phyloP scores from a whole-genome alignment of 2,888 invertebrate species.

The Nasonia oneida region DNA sequence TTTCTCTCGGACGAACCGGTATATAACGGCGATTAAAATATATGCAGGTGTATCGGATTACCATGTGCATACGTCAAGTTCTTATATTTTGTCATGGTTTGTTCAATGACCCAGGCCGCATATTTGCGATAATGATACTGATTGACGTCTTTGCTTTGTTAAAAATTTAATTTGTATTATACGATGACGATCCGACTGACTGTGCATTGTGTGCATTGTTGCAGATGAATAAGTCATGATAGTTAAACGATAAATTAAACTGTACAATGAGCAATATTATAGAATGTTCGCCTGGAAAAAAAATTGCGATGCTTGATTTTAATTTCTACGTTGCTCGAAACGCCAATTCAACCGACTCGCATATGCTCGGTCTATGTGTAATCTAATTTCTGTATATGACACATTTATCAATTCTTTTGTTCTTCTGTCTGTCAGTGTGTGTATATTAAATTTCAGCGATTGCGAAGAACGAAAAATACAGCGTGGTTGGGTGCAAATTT shows the following conservation, averaged over 20 bases:
- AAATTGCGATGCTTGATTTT: too few species aligned
- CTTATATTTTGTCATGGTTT: not conserved
- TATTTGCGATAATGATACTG: not conserved
- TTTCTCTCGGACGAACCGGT: not conserved
- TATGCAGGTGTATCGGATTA: not conserved
- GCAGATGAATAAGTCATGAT: too few species aligned
- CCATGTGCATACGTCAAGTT: not conserved
- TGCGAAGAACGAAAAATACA: too few species aligned
- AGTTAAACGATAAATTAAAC: too few species aligned
- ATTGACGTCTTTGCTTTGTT: not conserved
- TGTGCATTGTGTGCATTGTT: too few species aligned
- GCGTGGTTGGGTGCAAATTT: too few species aligned
- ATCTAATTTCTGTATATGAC: constrained; percentile 1
- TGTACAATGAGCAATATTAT: too few species aligned
- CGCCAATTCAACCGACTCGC: not conserved
- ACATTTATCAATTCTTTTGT: constrained; percentile 1
- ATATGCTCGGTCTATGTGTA: not conserved
- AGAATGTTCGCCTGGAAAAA: too few species aligned
- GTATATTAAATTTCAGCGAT: too few species aligned
- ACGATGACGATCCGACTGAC: too few species aligned
- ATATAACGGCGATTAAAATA: not conserved
- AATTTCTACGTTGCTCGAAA: too few species aligned
- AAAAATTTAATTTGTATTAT: too few species aligned
- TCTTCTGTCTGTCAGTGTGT: not conserved
- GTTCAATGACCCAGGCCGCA: not conserved